Evolutionary conservation across 2,888 invertebrate species (phyloP), one percentile per base, ranked within the genome.

Genomic region (Pterostichus madidus): DNA sequence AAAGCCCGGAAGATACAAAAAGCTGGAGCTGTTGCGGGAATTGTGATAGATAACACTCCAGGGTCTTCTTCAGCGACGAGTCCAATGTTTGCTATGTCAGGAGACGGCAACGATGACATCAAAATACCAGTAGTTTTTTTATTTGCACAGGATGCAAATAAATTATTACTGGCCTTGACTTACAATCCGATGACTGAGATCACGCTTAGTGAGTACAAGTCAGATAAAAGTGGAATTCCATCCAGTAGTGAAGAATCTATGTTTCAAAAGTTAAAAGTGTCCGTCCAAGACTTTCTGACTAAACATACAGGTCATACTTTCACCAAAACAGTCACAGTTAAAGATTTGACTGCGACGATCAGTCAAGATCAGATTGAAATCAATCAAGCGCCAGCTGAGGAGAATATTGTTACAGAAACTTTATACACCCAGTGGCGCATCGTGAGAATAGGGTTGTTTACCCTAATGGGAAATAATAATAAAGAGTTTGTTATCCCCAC

Each of bases 21-120:
- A 80, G 94, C 95, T 4, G 98, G 98, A 13, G 98, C 96, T 0
- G 90, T 94, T 46, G 96, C 95, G 17, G 96, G 96, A 15, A 95
- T 99, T 86, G 95, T 99, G 52, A 90, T 96, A 84, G 97, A 97
- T 90, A 97, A 97, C 89, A 93, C 94, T 10, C 91, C 93, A 4
- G 95, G 93, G 35, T 95, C 96, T 46, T 95, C 95, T 79, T 93
- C 95, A 59, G 93, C 93, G 39, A 93, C 92, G 76, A 94, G 96
- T 1, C 95, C 96, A 0, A 93, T 98, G 91, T 99, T 99, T 91
- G 97, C 98, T 4, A 99, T 99, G 99, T 97, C 98, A 0, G 98
- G 98, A 0, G 98, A 99, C 90, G 97, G 97, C 0, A 93, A 91
- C 1, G 95, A 96, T 85, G 96, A 98, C 88, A 95, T 98, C 6